phyloP scores from a whole-genome alignment of 2,797 vertebrate genomes.

The Emys orbicularis region DNA sequence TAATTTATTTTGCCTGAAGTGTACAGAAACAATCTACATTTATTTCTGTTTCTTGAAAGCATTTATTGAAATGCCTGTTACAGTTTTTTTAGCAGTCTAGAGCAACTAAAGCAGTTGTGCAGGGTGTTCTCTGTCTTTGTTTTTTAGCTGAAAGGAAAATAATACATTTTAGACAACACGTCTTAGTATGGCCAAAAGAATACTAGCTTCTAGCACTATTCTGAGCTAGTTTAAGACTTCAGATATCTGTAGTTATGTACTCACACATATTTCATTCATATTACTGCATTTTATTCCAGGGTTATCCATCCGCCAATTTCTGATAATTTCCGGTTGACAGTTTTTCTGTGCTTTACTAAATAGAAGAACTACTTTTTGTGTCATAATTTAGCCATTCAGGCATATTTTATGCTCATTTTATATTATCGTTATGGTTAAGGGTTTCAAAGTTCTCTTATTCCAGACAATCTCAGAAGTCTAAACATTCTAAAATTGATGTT shows the following conservation, averaged over 20 bases:
- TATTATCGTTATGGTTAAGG: background rate
- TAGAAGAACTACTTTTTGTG: background rate
- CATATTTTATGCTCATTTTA: background rate
- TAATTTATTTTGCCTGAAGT: constrained; percentile 46
- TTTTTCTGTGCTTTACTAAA: background rate
- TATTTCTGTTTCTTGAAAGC: constrained; percentile 23
- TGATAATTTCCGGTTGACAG: background rate
- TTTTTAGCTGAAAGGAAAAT: constrained; percentile 29
- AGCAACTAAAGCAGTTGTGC: constrained; percentile 28
- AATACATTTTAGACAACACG: background rate
- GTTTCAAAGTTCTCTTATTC: background rate
- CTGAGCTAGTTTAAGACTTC: accelerated
- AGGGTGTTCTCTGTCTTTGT: constrained; percentile 12
- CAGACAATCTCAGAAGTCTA: background rate
- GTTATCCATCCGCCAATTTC: background rate
- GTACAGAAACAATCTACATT: constrained; percentile 13
- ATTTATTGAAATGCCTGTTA: constrained; percentile 42
- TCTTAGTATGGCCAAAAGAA: background rate
- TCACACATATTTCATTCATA: background rate
- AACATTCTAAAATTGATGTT: background rate
- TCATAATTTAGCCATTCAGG: background rate
- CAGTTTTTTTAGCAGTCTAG: constrained; percentile 23
- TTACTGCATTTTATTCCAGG: background rate
- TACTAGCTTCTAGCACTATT: background rate
- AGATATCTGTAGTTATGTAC: background rate